Conservation (phyloP, 35 echinoderm and acorn worm genomes). For the Apostichopus parvimensis region DNA sequence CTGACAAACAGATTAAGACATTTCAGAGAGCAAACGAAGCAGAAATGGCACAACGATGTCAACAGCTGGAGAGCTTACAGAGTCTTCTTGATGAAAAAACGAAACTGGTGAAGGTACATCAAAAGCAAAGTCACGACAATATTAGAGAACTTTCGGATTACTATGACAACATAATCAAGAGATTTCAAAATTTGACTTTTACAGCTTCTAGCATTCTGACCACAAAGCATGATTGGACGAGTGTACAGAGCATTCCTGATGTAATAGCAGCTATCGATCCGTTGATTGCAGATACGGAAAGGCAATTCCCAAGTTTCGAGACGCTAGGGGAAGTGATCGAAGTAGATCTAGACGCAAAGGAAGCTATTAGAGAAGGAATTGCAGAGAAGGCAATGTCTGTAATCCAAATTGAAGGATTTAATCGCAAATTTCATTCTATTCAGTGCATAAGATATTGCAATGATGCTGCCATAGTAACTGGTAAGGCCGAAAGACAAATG, state of each 20-base stretch:
- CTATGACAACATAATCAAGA: background rate
- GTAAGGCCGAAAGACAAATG: background rate
- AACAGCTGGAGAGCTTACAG: background rate
- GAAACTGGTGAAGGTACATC: background rate
- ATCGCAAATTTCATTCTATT: background rate
- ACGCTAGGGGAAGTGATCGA: background rate
- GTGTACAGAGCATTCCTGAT: slow-evolving; percentile 19
- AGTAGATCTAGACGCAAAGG: background rate
- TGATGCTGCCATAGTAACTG: background rate
- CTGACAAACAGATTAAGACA: background rate
- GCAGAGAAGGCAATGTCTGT: background rate
- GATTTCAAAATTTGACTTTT: background rate
- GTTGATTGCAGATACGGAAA: background rate
- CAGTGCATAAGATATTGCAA: background rate
- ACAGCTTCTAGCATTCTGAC: background rate
- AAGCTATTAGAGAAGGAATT: too few species aligned
- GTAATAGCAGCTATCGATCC: slow-evolving; percentile 11
- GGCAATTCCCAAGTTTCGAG: background rate
- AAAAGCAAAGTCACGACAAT: background rate
- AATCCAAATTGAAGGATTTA: background rate
- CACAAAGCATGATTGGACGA: slow-evolving; percentile 21
- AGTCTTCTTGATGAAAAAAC: background rate
- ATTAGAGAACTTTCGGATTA: background rate
- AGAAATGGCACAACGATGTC: too few species aligned
- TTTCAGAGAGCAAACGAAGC: background rate